phyloP scores from a whole-genome alignment of 2,888 invertebrate species.

The Trachelus stipa region DNA sequence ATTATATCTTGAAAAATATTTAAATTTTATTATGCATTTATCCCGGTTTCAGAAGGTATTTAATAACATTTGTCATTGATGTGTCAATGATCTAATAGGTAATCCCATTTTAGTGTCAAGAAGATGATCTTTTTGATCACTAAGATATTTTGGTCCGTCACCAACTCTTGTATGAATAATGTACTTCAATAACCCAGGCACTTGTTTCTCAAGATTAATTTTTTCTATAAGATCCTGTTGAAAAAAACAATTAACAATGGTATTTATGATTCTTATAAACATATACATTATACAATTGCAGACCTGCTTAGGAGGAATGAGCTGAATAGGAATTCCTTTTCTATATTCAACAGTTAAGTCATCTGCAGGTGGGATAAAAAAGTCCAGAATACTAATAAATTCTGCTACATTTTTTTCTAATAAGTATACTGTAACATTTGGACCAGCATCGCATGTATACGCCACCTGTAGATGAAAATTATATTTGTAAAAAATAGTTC shows the following conservation, averaged over 20 bases:
- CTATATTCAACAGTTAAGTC: conserved; percentile 67
- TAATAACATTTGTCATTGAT: not conserved
- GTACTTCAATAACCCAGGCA: conserved; percentile 78
- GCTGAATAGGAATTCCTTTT: conserved; percentile 69
- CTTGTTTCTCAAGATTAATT: conserved; percentile 64
- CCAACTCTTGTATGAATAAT: conserved; percentile 88
- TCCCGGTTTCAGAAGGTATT: not conserved
- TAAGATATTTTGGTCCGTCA: conserved; percentile 76
- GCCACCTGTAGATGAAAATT: conserved; percentile 72
- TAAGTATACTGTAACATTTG: conserved; percentile 93
- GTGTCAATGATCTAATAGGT: not conserved
- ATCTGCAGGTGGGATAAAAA: conserved; percentile 76
- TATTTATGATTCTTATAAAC: conserved; percentile 15
- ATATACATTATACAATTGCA: conserved; percentile 37
- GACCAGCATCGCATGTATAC: conserved; percentile 99
- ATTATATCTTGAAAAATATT: not conserved
- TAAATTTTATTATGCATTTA: not conserved
- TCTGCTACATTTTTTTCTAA: conserved; percentile 80
- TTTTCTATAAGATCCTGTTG: conserved; percentile 51
- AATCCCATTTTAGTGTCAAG: conserved; percentile 56
- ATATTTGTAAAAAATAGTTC: conserved; percentile 1
- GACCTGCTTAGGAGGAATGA: conserved; percentile 53
- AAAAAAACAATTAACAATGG: conserved; percentile 17
- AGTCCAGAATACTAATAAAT: conserved; percentile 76
- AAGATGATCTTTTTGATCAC: conserved; percentile 67